Base-by-base conservation (phyloP, 2,888 invertebrate species). In the Hirtodrosophila cameraria region DNA sequence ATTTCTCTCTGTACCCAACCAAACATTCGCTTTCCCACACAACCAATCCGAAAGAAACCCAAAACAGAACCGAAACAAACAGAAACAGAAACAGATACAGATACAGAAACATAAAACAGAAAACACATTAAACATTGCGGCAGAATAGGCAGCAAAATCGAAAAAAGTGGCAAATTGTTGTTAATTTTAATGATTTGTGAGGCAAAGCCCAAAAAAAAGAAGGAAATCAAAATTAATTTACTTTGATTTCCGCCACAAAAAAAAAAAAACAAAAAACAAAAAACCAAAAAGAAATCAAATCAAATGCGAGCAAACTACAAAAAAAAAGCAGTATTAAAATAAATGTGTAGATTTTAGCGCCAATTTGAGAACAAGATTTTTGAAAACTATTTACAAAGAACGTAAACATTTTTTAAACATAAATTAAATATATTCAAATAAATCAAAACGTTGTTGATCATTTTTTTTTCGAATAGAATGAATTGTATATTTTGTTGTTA, bases 81-180 rank as follows among this genome's bases (percentile, higher is more conserved):
- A 57, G 38, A 52, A 35, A 45, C 27, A 11, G 12, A 43, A 42
- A 42, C 15, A 60, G 18, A 58, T 31, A 54, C 50, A 59, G 52
- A 75, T 66, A 55, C 43, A 54, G 41, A 65, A 64, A 46, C 48
- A 46, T 35, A 66, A 28, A 54, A 42, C 66, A 58, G 45, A 53
- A 52, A 45, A 25, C n/a, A 8, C 41, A 68, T 48, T 36, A 39
- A 53, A 46, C 23, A 68, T 35, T 46, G 28, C 53, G 63, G 50
- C 50, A 61, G 43, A 72, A 59, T 25, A 64, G 46, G 60, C 48
- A 68, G 30, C 41, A 27, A 68, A 65, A 54, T 13, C 12, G 11
- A 57, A 61, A 16, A 65, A 69, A 81, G 84, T 86, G 64, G 79
- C 77, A 67, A 86, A 86, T 84, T 84, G 83, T 86, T 84, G 84